A percentile compares a stretch with the other conserved stretches of the same genome.
These are phyloP conservation scores for Myotis daubentonii DNA, from an alignment of 2,797 vertebrate genomes.

Conservation along the genomic window DNA sequence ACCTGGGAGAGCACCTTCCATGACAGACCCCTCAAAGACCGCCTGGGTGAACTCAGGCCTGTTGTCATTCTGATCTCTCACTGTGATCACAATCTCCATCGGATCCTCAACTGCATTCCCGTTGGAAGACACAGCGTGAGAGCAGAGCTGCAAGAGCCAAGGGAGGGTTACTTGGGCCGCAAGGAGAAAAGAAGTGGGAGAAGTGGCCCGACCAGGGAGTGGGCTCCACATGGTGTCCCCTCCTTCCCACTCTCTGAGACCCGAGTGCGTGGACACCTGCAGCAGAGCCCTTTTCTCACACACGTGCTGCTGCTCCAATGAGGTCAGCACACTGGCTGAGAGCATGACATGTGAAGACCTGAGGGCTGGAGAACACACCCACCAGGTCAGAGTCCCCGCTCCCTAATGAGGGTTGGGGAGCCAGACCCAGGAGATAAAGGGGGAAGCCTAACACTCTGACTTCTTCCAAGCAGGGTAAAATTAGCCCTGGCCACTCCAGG, in stretches of 20 bases:
- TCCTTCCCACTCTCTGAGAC: neutral
- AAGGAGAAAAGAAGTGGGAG: neutral
- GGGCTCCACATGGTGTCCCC: neutral
- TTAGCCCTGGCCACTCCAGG: neutral
- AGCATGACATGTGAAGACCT: neutral
- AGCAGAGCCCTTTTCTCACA: neutral
- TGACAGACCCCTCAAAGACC: slow-evolving; percentile 86
- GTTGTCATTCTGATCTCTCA: slow-evolving; percentile 93
- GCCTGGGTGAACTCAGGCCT: slow-evolving; percentile 85
- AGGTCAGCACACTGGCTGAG: neutral
- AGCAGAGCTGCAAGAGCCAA: slow-evolving; percentile 85
- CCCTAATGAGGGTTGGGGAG: neutral
- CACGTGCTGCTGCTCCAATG: neutral
- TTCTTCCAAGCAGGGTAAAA: neutral
- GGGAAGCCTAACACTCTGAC: neutral
- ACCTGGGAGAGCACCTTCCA: slow-evolving; percentile 84
- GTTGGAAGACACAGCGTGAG: slow-evolving; percentile 80
- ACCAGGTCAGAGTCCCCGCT: neutral
- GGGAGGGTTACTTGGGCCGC: neutral
- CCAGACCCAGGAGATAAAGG: no score
- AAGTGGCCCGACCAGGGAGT: neutral
- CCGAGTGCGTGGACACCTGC: neutral
- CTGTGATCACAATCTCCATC: slow-evolving; percentile 87
- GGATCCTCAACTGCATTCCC: slow-evolving; percentile 82
- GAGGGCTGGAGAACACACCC: neutral